phyloP scores from a whole-genome alignment of 2,888 invertebrate genomes.

The Acleris laterana region DNA sequence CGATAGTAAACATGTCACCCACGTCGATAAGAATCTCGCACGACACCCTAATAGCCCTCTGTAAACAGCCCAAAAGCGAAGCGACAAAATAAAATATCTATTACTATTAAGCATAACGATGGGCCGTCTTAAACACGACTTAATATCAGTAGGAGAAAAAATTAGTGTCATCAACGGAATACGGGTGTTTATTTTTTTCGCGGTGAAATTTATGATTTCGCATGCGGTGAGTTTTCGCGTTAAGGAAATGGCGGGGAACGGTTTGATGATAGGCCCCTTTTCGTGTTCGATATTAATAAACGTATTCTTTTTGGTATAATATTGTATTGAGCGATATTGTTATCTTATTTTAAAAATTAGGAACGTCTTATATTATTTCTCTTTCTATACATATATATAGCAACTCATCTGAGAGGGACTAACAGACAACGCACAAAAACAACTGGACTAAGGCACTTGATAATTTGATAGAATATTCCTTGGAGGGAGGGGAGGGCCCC shows the following conservation, averaged over 20 bases:
- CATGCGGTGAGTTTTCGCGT: conserved; percentile 48
- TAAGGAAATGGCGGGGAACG: conserved; percentile 50
- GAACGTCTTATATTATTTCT: too few relatives aligned
- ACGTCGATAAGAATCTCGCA: conserved; percentile 34
- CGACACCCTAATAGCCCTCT: conserved; percentile 51
- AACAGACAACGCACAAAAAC: too few relatives aligned
- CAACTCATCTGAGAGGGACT: too few relatives aligned
- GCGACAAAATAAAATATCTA: conserved; percentile 85
- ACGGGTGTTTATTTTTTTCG: conserved; percentile 52
- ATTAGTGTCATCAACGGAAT: conserved; percentile 75
- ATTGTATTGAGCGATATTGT: too few relatives aligned
- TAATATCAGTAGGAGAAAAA: conserved; percentile 83
- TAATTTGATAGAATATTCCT: too few relatives aligned
- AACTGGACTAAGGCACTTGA: too few relatives aligned
- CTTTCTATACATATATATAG: too few relatives aligned
- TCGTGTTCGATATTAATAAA: conserved; percentile 25
- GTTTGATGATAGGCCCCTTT: conserved; percentile 51
- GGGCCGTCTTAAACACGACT: conserved; percentile 84
- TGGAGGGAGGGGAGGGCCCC: too few relatives aligned
- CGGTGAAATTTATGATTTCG: conserved; percentile 52
- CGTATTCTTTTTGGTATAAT: not conserved
- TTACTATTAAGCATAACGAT: conserved; percentile 84
- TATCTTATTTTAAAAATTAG: too few relatives aligned
- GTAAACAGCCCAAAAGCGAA: conserved; percentile 76
- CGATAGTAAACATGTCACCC: not conserved